A percentile compares a stretch with the other conserved stretches of the same genome.
Evolutionary conservation across 2,113 vertebrate genomes (phyloP).

Genomic region (Rhodinocichla rosea): DNA sequence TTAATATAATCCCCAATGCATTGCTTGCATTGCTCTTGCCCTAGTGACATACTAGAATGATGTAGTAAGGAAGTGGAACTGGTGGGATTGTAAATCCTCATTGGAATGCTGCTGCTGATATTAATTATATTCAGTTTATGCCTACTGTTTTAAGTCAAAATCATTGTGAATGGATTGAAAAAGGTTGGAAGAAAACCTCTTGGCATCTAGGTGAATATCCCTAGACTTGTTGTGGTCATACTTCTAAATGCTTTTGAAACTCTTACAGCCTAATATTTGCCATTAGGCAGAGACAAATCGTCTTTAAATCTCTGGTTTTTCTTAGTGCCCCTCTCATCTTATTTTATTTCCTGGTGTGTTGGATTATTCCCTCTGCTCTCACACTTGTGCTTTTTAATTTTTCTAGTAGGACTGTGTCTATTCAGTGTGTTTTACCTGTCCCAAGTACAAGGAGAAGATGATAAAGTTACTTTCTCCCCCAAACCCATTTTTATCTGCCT

Average conservation of each 20-base stretch:
- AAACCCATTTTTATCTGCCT: not conserved
- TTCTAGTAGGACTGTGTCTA: not conserved
- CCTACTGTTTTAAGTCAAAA: not conserved
- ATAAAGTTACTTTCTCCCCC: not conserved
- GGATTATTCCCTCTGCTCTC: not conserved
- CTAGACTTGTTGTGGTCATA: not conserved
- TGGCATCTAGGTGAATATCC: not conserved
- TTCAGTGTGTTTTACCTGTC: not conserved
- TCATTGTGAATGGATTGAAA: not conserved
- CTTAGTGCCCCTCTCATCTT: not conserved
- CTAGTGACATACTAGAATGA: not conserved
- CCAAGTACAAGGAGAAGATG: not conserved
- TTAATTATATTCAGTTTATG: not conserved
- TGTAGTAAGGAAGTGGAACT: not conserved
- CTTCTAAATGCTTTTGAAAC: not conserved
- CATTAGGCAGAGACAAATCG: not conserved
- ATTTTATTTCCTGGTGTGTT: not conserved
- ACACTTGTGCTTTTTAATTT: not conserved
- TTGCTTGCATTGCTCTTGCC: not conserved
- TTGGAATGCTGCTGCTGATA: not conserved
- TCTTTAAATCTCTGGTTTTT: not conserved
- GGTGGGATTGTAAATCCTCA: not conserved
- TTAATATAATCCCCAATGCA: fast-evolving
- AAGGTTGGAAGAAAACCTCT: not conserved
- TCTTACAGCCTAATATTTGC: not conserved